Evolutionary conservation across 2,888 invertebrate genomes (phyloP).

Genomic region (Scaptomyza tumidula): DNA sequence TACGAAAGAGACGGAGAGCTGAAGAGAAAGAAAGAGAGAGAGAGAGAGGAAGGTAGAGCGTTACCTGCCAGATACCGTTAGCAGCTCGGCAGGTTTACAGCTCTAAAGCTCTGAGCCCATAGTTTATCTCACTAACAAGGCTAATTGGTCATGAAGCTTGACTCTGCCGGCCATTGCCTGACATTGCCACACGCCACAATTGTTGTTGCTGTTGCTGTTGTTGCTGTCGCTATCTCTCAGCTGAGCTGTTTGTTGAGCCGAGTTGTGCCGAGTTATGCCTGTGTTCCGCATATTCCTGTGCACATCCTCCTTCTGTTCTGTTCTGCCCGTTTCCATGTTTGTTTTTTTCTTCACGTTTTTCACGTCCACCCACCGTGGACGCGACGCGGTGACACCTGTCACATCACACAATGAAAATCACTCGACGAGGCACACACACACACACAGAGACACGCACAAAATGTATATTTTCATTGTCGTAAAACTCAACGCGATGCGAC

Average conservation of each 20-base stretch:
- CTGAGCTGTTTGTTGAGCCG: neutral
- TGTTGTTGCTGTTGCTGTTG: conserved; percentile 25
- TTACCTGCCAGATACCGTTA: conserved; percentile 62
- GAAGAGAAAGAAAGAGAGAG: conserved; percentile 2
- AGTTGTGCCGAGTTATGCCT: neutral
- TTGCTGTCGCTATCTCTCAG: conserved; percentile 22
- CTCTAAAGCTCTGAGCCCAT: conserved; percentile 61
- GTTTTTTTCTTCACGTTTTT: conserved; percentile 7
- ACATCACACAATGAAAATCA: conserved; percentile 80
- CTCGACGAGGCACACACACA: conserved; percentile 48
- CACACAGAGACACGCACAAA: conserved; percentile 33
- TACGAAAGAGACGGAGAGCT: neutral
- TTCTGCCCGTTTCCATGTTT: neutral
- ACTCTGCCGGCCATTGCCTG: conserved; percentile 46
- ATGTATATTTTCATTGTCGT: conserved; percentile 50
- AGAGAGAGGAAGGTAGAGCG: conserved; percentile 7
- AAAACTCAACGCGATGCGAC: conserved; percentile 21
- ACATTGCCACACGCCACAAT: conserved; percentile 63
- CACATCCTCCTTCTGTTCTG: conserved; percentile 13
- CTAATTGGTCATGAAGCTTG: conserved; percentile 80
- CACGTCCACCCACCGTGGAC: conserved; percentile 68
- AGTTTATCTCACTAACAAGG: conserved; percentile 79
- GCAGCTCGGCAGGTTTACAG: conserved; percentile 23
- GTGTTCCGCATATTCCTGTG: conserved; percentile 14
- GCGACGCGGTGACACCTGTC: conserved; percentile 75